phyloP scores from a whole-genome alignment of 2,113 vertebrate genomes.

The Dascyllus trimaculatus region DNA sequence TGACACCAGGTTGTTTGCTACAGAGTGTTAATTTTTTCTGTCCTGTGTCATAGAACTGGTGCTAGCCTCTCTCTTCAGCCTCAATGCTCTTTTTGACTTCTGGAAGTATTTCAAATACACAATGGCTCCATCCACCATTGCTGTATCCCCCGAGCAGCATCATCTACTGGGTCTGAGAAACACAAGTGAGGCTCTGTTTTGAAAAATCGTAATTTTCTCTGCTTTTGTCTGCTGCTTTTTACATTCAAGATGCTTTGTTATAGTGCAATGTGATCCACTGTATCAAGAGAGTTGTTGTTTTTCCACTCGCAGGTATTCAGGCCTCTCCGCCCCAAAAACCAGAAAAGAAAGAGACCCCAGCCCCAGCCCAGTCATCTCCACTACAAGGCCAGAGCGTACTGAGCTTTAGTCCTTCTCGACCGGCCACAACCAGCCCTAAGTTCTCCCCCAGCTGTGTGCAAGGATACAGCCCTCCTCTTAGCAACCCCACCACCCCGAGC shows the following conservation, averaged over 20 bases:
- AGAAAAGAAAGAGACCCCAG: conserved; percentile 83
- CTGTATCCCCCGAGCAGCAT: conserved; percentile 89
- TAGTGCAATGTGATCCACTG: neutral
- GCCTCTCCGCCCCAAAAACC: conserved; percentile 85
- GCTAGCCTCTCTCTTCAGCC: conserved; percentile 91
- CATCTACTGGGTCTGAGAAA: conserved; percentile 88
- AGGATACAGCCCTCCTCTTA: conserved; percentile 90
- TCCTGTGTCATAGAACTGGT: conserved; percentile 84
- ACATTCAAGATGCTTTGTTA: neutral
- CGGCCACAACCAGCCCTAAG: conserved; percentile 90
- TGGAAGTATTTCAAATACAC: conserved; percentile 97
- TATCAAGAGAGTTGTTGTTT: neutral
- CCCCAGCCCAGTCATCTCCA: conserved; percentile 83
- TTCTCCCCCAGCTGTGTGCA: conserved; percentile 88
- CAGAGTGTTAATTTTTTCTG: neutral
- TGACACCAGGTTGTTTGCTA: neutral
- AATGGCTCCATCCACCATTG: conserved; percentile 88
- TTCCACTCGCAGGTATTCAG: conserved; percentile 83
- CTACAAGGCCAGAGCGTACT: conserved; percentile 95
- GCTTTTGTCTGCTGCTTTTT: neutral
- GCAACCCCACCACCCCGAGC: conserved; percentile 79
- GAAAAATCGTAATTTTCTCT: neutral
- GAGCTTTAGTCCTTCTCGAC: conserved; percentile 93
- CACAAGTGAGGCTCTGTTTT: conserved; percentile 70
- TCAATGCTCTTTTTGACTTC: conserved; percentile 96